Base-by-base conservation (phyloP, 1,140 invertebrate species). In the Euura saliciscinereae region DNA sequence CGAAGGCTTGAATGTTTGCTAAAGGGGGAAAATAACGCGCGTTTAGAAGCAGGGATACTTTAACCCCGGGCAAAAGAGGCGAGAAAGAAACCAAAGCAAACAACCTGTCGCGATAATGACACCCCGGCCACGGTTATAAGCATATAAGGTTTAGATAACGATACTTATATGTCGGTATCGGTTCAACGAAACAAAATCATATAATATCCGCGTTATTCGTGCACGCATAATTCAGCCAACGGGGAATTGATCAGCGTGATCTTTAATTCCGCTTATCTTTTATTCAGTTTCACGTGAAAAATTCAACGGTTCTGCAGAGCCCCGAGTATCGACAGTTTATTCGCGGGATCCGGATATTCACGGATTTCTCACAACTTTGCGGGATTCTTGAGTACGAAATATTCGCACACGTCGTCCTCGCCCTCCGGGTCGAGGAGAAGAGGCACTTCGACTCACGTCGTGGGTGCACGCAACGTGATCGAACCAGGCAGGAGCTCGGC, bases 71-170 rank as follows among this genome's bases (percentile, higher is more conserved):
- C 51, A 8, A 59, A 59, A n/a, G 13, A 8, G 10, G 51, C 51
- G 51, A 59, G 51, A 8, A 59, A 28, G 28, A 28, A n/a, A 28
- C 67, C 51, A 79, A 74, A 79, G 82, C 79, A 86, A 86, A 85
- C 83, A 86, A 85, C 82, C 83, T 84, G 84, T 80, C 80, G 83
- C 73, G 82, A 86, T 85, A 84, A 82, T 86, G 78, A 85, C 83
- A 81, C 76, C 77, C 77, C 71, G 78, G 76, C 77, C 77, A 28
- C 28, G 28, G 28, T 28, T 28, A 28, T 28, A 28, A 28, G 28
- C 1, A 28, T 28, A 28, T 28, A 28, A 28, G 28, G 28, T 1
- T 28, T 28, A 28, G 28, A 28, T 28, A 28, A 28, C 28, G 28
- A 28, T 28, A 28, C 28, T 0, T 28, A 28, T 28, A 28, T 28